Evolutionary conservation across 2,797 vertebrate genomes (phyloP).

Genomic region (Malacoctenus gilli): DNA sequence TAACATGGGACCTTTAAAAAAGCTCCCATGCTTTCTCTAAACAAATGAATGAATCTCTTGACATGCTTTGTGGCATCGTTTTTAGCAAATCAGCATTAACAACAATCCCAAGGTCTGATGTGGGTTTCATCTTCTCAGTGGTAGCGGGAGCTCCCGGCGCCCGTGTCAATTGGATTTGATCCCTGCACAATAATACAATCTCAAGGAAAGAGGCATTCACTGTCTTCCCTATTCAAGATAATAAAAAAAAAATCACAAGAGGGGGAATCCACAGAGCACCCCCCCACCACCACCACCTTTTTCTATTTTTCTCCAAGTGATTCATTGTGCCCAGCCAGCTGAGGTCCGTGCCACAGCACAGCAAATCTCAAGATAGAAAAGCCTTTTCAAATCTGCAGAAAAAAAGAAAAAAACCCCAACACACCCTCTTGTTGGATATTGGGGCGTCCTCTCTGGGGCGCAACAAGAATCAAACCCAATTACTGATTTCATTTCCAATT

Average conservation of each 20-base stretch:
- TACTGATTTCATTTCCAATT: constrained; percentile 64
- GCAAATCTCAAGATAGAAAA: constrained; percentile 23
- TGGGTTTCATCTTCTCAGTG: constrained; percentile 46
- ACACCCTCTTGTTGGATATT: constrained; percentile 37
- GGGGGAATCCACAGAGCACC: constrained; percentile 38
- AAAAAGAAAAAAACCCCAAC: constrained; percentile 37
- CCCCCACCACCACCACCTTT: no score
- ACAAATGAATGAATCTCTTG: constrained; percentile 22
- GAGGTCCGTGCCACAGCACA: constrained; percentile 39
- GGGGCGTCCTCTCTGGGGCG: constrained; percentile 54
- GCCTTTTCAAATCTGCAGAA: constrained; percentile 59
- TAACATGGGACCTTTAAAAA: constrained; percentile 4
- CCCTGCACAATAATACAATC: constrained; percentile 55
- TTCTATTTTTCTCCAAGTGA: constrained; percentile 36
- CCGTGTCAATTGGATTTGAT: constrained; percentile 50
- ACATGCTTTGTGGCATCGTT: constrained; percentile 8
- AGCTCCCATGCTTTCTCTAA: constrained; percentile 20
- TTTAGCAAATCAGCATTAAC: constrained; percentile 48
- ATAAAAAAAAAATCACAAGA: constrained; percentile 63
- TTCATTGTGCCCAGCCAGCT: constrained; percentile 58
- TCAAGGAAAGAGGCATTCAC: constrained; percentile 53
- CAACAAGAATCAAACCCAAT: constrained; percentile 60
- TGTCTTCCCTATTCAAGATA: constrained; percentile 50
- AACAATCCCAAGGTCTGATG: constrained; percentile 49
- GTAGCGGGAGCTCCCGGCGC: constrained; percentile 32